Conservation (phyloP, 2,888 invertebrate genomes). For the Eupithecia inturbata region DNA sequence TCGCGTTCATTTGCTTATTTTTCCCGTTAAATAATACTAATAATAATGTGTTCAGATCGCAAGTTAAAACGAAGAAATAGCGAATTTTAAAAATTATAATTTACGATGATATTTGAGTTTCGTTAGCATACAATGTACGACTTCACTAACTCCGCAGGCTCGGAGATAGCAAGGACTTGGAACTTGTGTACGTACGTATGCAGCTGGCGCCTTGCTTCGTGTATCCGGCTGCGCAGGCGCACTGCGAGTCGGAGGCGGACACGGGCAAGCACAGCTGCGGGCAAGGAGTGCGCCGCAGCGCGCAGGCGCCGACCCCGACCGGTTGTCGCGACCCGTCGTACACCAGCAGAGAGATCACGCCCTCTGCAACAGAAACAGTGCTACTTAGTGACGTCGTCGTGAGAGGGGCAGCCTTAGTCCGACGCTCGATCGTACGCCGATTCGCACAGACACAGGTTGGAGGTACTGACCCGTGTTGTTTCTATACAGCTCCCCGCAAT, state of each 20-base stretch:
- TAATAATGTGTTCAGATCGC: too few species aligned
- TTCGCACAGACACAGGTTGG: not conserved
- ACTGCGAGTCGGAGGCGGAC: slow-evolving; percentile 82
- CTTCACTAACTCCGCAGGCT: not conserved
- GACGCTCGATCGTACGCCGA: too few species aligned
- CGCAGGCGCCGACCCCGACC: slow-evolving; percentile 79
- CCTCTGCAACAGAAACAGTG: slow-evolving; percentile 68
- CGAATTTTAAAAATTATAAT: too few species aligned
- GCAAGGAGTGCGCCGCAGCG: slow-evolving; percentile 85
- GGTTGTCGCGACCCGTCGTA: slow-evolving; percentile 86
- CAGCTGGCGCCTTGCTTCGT: slow-evolving; percentile 30
- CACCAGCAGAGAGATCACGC: slow-evolving; percentile 87
- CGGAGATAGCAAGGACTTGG: not conserved
- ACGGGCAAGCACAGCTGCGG: slow-evolving; percentile 90
- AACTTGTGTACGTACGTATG: slow-evolving; percentile 20
- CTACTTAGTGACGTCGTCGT: not conserved
- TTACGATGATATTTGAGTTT: not conserved
- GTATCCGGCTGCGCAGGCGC: slow-evolving; percentile 90
- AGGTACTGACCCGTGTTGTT: slow-evolving; percentile 82
- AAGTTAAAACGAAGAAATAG: too few species aligned
- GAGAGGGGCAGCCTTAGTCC: not conserved
- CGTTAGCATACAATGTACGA: not conserved
- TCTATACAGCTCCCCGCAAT: slow-evolving; percentile 66
- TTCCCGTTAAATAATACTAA: too few species aligned
- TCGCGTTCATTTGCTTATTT: too few species aligned